Evolutionary conservation across 1,140 invertebrate species (phyloP).

Genomic region (Caenorhabditis brenneri): DNA sequence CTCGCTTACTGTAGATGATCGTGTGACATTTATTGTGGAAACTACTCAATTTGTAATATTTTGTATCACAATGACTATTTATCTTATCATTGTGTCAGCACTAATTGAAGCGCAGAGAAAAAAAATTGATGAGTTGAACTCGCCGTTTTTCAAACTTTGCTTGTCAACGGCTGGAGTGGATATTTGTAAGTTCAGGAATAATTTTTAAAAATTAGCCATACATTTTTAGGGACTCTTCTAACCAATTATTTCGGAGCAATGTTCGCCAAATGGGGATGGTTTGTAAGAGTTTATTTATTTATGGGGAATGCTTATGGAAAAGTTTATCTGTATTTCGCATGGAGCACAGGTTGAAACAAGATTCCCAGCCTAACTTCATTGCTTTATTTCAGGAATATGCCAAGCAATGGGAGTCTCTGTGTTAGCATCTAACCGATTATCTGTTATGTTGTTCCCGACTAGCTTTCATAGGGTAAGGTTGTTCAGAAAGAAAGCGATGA

Average conservation of each 20-base stretch:
- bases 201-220: no score
- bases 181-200: background rate
- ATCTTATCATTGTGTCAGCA: background rate
- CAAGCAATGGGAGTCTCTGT: conserved; percentile 42
- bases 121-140: background rate
- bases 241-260: conserved; percentile 24
- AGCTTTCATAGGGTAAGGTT: conserved; percentile 2
- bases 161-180: background rate
- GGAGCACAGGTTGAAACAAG: conserved; percentile 8
- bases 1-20: background rate
- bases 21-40: background rate
- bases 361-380: background rate
- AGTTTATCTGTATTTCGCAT: conserved; percentile 14
- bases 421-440: conserved; percentile 34
- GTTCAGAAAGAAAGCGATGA: background rate
- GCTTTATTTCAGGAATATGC: conserved; percentile 11
- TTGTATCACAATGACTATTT: background rate
- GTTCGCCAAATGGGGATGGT: conserved; percentile 28
- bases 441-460: background rate
- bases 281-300: background rate
- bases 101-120: background rate
- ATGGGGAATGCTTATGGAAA: background rate
- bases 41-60: background rate
- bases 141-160: conserved; percentile 4
- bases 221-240: conserved; percentile 11